phyloP scores from a whole-genome alignment of 2,113 vertebrate genomes.

The Sterrhoptilus dennistouni region DNA sequence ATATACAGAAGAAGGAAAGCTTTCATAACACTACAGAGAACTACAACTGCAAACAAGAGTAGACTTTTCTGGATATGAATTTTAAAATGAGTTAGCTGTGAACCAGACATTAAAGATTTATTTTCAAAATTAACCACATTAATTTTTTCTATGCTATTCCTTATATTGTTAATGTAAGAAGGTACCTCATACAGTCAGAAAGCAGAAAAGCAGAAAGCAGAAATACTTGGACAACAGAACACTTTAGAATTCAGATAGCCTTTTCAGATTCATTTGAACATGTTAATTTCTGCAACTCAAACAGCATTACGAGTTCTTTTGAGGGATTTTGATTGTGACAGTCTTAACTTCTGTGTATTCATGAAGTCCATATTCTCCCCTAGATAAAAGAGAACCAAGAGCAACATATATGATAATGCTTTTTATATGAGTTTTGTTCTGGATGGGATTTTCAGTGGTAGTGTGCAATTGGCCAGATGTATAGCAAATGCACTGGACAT shows the following conservation, averaged over 20 bases:
- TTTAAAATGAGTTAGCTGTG: not conserved
- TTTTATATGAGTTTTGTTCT: not conserved
- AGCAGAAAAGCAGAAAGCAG: not conserved
- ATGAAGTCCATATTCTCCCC: conserved; percentile 86
- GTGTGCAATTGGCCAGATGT: not conserved
- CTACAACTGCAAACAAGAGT: not conserved
- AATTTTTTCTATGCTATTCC: not conserved
- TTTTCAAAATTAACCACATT: not conserved
- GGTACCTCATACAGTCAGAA: not conserved
- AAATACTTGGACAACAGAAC: not conserved
- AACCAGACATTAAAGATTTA: not conserved
- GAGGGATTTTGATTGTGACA: conserved; percentile 85
- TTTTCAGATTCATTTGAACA: not conserved
- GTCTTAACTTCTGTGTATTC: conserved; percentile 90
- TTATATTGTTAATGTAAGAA: conserved; percentile 20
- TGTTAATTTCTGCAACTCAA: not conserved
- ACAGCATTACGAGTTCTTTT: conserved; percentile 84
- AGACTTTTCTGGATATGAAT: not conserved
- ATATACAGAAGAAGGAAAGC: not conserved
- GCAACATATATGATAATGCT: not conserved
- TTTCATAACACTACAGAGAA: not conserved
- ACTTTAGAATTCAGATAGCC: not conserved
- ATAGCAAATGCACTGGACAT: not conserved
- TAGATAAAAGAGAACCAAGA: conserved; percentile 44
- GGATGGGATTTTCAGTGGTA: not conserved